Conservation (phyloP, 2,888 invertebrate genomes). For the Leptura quadrifasciata region DNA sequence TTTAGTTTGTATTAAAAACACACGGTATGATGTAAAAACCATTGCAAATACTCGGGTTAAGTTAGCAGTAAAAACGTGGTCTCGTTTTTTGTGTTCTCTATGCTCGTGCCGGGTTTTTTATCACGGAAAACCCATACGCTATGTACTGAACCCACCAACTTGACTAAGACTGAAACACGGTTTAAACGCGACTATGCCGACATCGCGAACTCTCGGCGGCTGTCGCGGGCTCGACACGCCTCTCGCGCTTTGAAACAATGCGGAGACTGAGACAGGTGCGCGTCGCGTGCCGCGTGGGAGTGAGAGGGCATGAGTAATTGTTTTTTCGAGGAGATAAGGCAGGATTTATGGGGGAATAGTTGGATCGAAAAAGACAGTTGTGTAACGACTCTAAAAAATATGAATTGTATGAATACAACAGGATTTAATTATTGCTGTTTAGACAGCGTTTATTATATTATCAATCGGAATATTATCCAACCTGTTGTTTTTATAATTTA, state of each 20-base stretch:
- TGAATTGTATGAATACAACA: background rate
- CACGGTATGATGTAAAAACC: constrained; percentile 50
- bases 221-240: constrained; percentile 60
- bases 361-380: constrained; percentile 43
- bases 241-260: constrained; percentile 60
- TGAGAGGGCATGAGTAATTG: constrained; percentile 55
- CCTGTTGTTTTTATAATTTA: background rate
- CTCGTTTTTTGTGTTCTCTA: constrained; percentile 49
- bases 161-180: constrained; percentile 57
- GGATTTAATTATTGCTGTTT: constrained; percentile 30
- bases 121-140: constrained; percentile 59
- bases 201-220: constrained; percentile 59
- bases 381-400: constrained; percentile 30
- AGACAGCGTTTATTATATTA: constrained; percentile 8
- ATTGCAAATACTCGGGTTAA: constrained; percentile 51
- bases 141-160: constrained; percentile 57
- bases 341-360: constrained; percentile 40
- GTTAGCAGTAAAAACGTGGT: constrained; percentile 54
- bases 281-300: constrained; percentile 52
- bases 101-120: constrained; percentile 58
- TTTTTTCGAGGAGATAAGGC: constrained; percentile 54
- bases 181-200: constrained; percentile 56
- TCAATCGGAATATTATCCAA: background rate
- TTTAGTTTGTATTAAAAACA: constrained; percentile 46
- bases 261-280: constrained; percentile 54